Percentiles rank a stretch among this genome's conserved stretches.
phyloP scores from a whole-genome alignment of 1,140 invertebrate genomes.

The Drosophila ambigua region DNA sequence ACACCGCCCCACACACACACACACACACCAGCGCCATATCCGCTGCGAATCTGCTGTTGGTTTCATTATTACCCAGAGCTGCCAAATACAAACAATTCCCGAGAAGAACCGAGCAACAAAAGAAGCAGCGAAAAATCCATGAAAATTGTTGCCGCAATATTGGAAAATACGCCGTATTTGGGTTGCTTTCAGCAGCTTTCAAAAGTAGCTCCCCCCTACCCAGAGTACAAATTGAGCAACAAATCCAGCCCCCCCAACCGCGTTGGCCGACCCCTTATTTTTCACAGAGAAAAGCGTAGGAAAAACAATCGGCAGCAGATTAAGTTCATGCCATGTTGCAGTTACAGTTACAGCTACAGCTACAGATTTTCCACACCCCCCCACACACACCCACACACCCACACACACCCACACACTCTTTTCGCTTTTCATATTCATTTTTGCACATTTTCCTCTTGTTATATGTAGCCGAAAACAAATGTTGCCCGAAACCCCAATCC shows the following conservation, averaged over 20 bases:
- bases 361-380: constrained; percentile 60
- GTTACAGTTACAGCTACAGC: constrained; percentile 65
- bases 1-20: constrained; percentile 43
- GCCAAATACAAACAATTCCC: constrained; percentile 64
- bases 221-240: constrained; percentile 69
- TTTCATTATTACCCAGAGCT: constrained; percentile 75
- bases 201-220: constrained; percentile 27
- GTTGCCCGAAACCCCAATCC: constrained; percentile 63
- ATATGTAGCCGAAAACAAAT: constrained; percentile 75
- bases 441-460: constrained; percentile 61
- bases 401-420: constrained; percentile 6
- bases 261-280: not conserved
- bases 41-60: constrained; percentile 56
- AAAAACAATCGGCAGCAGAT: constrained; percentile 76
- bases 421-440: constrained; percentile 67
- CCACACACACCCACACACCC: constrained; percentile 17
- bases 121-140: constrained; percentile 55
- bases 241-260: constrained; percentile 28
- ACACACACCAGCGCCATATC: not conserved
- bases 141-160: constrained; percentile 81
- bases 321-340: constrained; percentile 81
- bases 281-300: constrained; percentile 14
- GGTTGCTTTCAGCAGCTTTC: constrained; percentile 25
- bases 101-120: constrained; percentile 27
- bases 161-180: constrained; percentile 76